These are phyloP conservation scores for Champsocephalus gunnari DNA, from an alignment of 2,797 vertebrate species.

Conservation along the genomic window DNA sequence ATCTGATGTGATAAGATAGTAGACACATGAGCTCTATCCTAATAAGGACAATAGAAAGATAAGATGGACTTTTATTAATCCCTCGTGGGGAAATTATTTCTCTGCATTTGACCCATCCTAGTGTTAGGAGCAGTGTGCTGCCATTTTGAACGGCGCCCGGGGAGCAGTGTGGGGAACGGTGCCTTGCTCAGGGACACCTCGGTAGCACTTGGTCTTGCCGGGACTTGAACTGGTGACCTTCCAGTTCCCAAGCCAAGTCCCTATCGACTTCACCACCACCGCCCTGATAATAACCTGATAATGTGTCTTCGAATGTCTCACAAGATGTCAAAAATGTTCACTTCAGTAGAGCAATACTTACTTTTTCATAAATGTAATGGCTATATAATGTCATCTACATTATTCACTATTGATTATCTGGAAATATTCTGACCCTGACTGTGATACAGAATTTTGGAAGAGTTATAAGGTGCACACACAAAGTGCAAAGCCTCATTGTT, in stretches of 20 bases:
- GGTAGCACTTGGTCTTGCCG: too few relatives aligned
- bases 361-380: background rate
- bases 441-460: constrained; percentile 19
- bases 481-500: constrained; percentile 59
- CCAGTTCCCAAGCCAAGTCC: too few relatives aligned
- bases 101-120: too few relatives aligned
- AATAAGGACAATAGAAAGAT: background rate
- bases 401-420: constrained; percentile 3
- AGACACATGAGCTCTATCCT: background rate
- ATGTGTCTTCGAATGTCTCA: background rate
- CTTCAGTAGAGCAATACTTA: background rate
- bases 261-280: too few relatives aligned
- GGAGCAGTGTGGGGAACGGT: too few relatives aligned
- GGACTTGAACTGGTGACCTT: too few relatives aligned
- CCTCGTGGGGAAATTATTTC: too few relatives aligned
- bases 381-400: background rate
- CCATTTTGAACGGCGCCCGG: too few relatives aligned
- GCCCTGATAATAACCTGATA: background rate
- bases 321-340: background rate
- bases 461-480: constrained; percentile 35
- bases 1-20: constrained; percentile 16
- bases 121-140: too few relatives aligned
- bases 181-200: too few relatives aligned
- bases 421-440: constrained; percentile 21
- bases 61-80: too few relatives aligned